phyloP scores from a whole-genome alignment of 2,797 vertebrate genomes.

The Liasis olivaceus region DNA sequence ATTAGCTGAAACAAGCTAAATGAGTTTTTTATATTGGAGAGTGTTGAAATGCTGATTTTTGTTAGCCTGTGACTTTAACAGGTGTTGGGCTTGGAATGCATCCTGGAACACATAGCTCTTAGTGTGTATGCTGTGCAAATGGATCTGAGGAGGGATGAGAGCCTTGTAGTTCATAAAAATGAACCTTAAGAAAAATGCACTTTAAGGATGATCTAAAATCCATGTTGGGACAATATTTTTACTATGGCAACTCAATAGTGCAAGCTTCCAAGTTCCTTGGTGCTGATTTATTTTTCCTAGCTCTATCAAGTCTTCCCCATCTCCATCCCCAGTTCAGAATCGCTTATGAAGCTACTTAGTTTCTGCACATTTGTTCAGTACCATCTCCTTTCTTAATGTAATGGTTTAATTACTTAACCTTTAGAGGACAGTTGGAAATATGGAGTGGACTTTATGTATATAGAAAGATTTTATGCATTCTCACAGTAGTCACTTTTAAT shows the following conservation, averaged over 20 bases:
- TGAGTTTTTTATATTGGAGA: constrained; percentile 76
- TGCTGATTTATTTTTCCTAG: neutral
- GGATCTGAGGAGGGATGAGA: neutral
- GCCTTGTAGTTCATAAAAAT: neutral
- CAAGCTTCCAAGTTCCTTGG: neutral
- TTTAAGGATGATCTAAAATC: neutral
- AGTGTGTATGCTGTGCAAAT: constrained; percentile 34
- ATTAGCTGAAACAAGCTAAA: constrained; percentile 47
- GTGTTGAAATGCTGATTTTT: constrained; percentile 83
- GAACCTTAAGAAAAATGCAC: neutral
- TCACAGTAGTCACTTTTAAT: neutral
- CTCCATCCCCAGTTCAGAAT: neutral
- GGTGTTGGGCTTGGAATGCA: constrained; percentile 62
- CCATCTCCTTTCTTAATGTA: neutral
- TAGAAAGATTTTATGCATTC: neutral
- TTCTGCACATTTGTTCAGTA: neutral
- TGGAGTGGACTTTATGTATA: neutral
- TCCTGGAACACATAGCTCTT: constrained; percentile 35
- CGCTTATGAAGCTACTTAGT: neutral
- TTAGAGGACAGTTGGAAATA: neutral
- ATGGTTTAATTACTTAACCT: neutral
- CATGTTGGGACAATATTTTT: neutral
- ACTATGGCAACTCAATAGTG: neutral
- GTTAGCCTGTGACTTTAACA: constrained; percentile 73
- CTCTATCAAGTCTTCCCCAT: neutral